Evolutionary conservation across 92 coral and sea anemone genomes (phyloP), one percentile per base, ranked within the genome.

Genomic region (Epizoanthus ramosus): DNA sequence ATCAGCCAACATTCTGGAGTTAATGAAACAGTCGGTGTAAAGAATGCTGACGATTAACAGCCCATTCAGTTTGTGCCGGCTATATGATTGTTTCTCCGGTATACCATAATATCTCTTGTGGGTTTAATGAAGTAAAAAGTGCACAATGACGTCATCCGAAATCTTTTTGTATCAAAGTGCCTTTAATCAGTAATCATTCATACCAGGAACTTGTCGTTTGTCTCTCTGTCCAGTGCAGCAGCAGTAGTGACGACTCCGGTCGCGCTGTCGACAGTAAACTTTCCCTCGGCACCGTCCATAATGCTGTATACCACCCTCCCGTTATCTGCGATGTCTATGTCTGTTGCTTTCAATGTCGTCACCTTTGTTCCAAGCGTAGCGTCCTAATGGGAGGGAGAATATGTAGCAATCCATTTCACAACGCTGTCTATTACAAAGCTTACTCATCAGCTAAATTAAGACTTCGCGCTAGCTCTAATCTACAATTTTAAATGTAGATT

Each of bases 181-280:
- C 1, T 6, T 35, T 2, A 15, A 67, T 28, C 25, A 23, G 28
- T 3, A 6, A 31, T 31, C 31, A 39, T 76, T 39, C 47, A 1
- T 60, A 77, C 82, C 82, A 60, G 22, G 47, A 41, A 77, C 21
- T 7, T 39, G 58, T 63, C 82, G 8, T 77, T 65, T 33, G 37
- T 3, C 39, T 77, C 82, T 65, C 82, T 41, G 82, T 77, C 93
- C 43, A 93, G 77, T 21, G 35, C 25, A 17, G 81, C 84, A 19
- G 68, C 41, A 14, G 90, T 91, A 0, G 68, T 88, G 0, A 93
- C 86, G 54, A 73, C 80, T 60, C 97, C 97, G 16, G 87, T 88
- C 6, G 1, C 58, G 0, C 66, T 61, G 79, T 91, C 73, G 53
- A 93, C 89, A 21, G 33, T 41, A 68, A 93, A 93, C 73, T 86